Evolutionary conservation across 2,797 vertebrate species (phyloP).

Genomic region (Vespertilio murinus): DNA sequence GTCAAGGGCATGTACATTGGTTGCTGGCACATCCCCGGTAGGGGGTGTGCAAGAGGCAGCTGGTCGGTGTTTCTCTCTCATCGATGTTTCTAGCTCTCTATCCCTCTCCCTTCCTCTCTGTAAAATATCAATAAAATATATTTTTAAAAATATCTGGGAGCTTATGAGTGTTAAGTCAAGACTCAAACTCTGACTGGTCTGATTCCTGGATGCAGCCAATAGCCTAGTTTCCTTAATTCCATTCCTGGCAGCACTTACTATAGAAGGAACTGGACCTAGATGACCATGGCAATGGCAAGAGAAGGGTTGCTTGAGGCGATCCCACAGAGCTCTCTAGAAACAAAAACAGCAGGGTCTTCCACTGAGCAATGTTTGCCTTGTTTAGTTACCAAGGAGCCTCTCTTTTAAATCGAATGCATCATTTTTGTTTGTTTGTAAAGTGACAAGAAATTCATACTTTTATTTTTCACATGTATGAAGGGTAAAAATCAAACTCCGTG

Average conservation of each 20-base stretch:
- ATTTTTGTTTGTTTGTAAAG: neutral
- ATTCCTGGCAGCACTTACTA: neutral
- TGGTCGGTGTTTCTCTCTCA: too few species aligned
- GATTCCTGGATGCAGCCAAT: neutral
- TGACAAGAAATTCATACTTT: neutral
- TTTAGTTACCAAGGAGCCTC: neutral
- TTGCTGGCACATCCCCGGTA: too few species aligned
- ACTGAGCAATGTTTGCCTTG: neutral
- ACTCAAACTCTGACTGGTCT: neutral
- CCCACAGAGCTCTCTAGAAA: neutral
- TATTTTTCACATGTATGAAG: neutral
- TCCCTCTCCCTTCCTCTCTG: too few species aligned
- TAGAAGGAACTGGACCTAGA: neutral
- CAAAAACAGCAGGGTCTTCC: fast-evolving
- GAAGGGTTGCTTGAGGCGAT: neutral
- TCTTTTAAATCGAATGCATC: neutral
- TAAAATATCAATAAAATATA: too few species aligned
- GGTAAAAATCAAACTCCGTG: neutral
- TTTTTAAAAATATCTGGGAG: too few species aligned
- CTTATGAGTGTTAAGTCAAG: neutral
- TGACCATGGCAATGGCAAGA: fast-evolving
- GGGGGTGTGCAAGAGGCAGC: too few species aligned
- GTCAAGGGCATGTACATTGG: too few species aligned
- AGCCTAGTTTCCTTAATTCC: neutral
- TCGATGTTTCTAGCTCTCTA: too few species aligned